These are phyloP conservation scores for Progne subis DNA, from an alignment of 2,113 vertebrate genomes.

Conservation along the genomic window DNA sequence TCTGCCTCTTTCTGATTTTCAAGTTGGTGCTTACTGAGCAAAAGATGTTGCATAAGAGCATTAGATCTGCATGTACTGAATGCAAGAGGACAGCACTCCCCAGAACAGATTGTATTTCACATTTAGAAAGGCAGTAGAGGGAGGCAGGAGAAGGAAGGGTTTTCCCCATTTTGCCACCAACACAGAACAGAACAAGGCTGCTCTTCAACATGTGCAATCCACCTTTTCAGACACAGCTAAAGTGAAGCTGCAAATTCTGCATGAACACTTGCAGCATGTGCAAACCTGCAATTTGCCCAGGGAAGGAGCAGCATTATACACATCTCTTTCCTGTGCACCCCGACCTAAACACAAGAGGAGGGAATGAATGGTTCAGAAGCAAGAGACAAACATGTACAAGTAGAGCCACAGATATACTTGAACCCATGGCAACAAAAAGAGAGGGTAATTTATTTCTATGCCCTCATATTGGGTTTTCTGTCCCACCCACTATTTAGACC, in stretches of 20 bases:
- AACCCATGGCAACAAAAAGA: not conserved
- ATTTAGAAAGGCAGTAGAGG: not conserved
- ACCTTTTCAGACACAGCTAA: not conserved
- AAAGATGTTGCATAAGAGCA: slow-evolving; percentile 19
- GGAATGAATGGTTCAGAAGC: not conserved
- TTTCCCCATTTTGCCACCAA: not conserved
- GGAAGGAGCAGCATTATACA: not conserved
- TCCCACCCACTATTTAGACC: not conserved
- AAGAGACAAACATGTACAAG: not conserved
- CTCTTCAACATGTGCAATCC: not conserved
- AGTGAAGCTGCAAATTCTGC: not conserved
- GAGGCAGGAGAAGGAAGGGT: not conserved
- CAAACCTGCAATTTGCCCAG: not conserved
- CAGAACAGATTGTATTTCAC: not conserved
- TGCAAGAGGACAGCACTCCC: not conserved
- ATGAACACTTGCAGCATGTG: not conserved
- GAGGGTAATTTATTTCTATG: not conserved
- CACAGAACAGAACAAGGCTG: not conserved
- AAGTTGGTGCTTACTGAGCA: not conserved
- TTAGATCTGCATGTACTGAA: not conserved
- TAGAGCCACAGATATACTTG: not conserved
- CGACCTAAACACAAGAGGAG: not conserved
- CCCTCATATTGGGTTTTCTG: not conserved
- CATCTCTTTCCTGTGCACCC: not conserved
- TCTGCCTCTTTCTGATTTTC: not conserved